Evolutionary conservation across 1,140 invertebrate species (phyloP).

Genomic region (Ceratosolen fusciceps): DNA sequence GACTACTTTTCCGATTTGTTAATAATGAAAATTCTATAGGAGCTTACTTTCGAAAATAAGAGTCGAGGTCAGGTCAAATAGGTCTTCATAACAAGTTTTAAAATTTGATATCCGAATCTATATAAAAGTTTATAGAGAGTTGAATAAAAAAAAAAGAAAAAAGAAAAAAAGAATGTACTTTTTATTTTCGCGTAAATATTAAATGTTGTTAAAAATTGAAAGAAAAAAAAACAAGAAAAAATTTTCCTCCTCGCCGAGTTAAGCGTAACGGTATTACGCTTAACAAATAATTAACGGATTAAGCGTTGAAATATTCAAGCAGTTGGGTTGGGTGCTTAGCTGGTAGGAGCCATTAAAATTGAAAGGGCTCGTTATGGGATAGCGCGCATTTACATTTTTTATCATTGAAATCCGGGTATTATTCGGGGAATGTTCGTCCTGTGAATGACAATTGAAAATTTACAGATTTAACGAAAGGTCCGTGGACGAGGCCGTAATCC

Average conservation of each 20-base stretch:
- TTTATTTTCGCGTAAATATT: conserved; percentile 1
- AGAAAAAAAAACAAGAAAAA: no score
- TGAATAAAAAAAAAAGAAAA: no score
- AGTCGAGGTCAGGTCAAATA: not conserved
- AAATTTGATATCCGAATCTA: conserved; percentile 9
- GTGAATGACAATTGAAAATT: no score
- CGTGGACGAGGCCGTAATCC: no score
- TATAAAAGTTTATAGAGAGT: conserved; percentile 8
- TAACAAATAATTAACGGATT: not conserved
- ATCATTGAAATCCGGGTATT: no score
- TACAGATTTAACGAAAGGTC: no score
- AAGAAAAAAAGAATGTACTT: no score
- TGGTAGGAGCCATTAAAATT: not conserved
- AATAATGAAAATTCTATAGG: not conserved
- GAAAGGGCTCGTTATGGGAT: no score
- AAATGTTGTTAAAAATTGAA: not conserved
- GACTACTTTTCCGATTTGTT: not conserved
- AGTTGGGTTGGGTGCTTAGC: not conserved
- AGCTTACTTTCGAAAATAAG: conserved; percentile 1
- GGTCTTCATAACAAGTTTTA: not conserved
- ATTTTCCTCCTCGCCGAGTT: not conserved
- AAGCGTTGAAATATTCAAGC: not conserved
- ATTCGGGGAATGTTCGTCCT: no score
- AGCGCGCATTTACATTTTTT: no score
- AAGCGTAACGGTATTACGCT: not conserved